A percentile compares a stretch with the other conserved stretches of the same genome.
phyloP scores from a whole-genome alignment of 2,888 invertebrate species.

The Protonemura montana region DNA sequence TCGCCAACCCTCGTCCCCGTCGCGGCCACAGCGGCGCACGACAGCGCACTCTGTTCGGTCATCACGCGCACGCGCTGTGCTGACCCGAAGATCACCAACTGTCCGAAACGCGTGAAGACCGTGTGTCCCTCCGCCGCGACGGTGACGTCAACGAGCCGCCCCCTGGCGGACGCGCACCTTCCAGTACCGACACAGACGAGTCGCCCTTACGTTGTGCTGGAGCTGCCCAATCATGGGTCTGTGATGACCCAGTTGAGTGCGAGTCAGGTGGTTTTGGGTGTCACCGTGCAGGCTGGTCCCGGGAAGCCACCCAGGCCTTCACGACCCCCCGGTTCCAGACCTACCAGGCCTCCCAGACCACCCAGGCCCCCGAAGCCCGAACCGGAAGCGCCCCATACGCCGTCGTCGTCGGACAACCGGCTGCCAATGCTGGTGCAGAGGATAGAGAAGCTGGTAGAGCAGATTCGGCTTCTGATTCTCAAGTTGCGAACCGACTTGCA shows the following conservation, averaged over 20 bases:
- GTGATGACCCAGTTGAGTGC: no score
- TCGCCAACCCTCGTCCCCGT: background rate
- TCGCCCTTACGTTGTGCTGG: no score
- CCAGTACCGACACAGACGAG: no score
- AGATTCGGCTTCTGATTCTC: background rate
- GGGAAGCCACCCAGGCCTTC: no score
- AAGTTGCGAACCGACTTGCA: background rate
- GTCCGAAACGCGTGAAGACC: background rate
- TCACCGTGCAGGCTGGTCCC: no score
- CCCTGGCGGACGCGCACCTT: background rate
- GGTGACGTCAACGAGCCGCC: background rate
- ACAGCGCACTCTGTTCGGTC: background rate
- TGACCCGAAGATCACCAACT: background rate
- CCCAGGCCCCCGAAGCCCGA: background rate
- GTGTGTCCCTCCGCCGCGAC: background rate
- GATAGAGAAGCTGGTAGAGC: background rate
- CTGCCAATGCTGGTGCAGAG: background rate
- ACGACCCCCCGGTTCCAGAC: background rate
- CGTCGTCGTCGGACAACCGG: background rate
- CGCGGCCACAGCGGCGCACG: background rate
- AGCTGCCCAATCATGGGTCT: no score
- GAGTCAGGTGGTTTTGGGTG: no score
- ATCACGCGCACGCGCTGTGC: background rate
- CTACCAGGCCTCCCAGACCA: background rate
- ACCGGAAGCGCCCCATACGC: background rate